phyloP scores from a whole-genome alignment of 2,113 vertebrate genomes.

The Chaetodon trifascialis region DNA sequence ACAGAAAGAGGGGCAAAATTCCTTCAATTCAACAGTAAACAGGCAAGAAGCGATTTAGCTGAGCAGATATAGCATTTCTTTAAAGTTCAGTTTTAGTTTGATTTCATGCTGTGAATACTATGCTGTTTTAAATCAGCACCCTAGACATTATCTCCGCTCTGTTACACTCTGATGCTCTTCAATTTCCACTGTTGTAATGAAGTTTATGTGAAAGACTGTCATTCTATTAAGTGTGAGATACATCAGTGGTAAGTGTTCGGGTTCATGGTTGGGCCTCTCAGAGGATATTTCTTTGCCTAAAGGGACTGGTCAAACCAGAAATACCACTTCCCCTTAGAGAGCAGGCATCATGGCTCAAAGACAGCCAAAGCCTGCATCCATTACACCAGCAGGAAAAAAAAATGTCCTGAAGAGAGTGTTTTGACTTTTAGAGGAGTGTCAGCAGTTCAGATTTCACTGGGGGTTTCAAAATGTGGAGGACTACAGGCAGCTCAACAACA shows the following conservation, averaged over 20 bases:
- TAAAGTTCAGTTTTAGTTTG: slow-evolving; percentile 31
- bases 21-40: slow-evolving; percentile 14
- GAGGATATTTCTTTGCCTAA: slow-evolving; percentile 55
- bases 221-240: slow-evolving; percentile 62
- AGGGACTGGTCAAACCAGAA: slow-evolving; percentile 67
- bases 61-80: slow-evolving; percentile 16
- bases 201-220: slow-evolving; percentile 68
- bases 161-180: slow-evolving; percentile 68
- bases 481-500: slow-evolving; percentile 55
- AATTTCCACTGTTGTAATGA: slow-evolving; percentile 69
- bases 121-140: slow-evolving; percentile 56
- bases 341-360: slow-evolving; percentile 38
- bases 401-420: slow-evolving; percentile 68
- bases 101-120: slow-evolving; percentile 51
- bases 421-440: slow-evolving; percentile 63
- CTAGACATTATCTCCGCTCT: slow-evolving; percentile 66
- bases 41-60: background rate
- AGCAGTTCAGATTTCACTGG: slow-evolving; percentile 72
- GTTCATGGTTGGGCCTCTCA: slow-evolving; percentile 61
- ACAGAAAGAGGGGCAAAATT: slow-evolving; percentile 12
- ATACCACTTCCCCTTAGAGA: slow-evolving; percentile 54
- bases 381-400: slow-evolving; percentile 42
- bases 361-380: slow-evolving; percentile 53
- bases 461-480: slow-evolving; percentile 38
- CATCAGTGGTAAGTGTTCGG: slow-evolving; percentile 62